A percentile compares a stretch with the other conserved stretches of the same genome.
Conservation (phyloP, 1,140 invertebrate genomes). For the Penaeus chinensis region DNA sequence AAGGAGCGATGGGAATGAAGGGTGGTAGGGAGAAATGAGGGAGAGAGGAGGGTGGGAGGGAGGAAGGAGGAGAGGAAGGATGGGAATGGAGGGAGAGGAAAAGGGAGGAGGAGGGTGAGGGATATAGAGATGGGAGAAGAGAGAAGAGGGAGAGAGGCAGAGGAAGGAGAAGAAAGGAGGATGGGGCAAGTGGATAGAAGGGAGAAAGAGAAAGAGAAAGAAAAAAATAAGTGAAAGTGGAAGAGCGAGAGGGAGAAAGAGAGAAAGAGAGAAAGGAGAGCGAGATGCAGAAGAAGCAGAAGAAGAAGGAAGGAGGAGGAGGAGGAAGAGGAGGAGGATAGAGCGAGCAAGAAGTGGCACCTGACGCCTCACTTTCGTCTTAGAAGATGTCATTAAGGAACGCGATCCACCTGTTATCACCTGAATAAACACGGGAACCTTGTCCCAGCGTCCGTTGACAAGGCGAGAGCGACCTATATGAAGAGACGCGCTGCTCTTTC, state of each 20-base stretch:
- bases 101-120: background rate
- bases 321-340: conserved; percentile 6
- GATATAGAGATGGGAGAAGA: background rate
- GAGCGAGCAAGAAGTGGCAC: too few species aligned
- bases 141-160: background rate
- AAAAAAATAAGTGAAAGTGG: background rate
- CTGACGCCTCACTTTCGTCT: too few species aligned
- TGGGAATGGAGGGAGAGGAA: background rate
- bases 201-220: background rate
- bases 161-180: background rate
- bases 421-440: too few species aligned
- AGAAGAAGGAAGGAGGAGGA: conserved; percentile 2
- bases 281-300: background rate
- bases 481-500: too few species aligned
- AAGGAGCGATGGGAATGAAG: background rate
- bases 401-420: too few species aligned
- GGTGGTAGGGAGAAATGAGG: background rate
- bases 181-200: background rate
- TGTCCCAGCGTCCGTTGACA: too few species aligned
- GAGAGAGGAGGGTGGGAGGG: background rate
- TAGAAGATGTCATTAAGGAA: too few species aligned
- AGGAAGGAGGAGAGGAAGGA: background rate
- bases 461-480: too few species aligned
- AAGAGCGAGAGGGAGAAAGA: background rate
- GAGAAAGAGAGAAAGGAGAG: background rate